phyloP scores from a whole-genome alignment of 2,113 vertebrate genomes.

The Delphinus delphis region DNA sequence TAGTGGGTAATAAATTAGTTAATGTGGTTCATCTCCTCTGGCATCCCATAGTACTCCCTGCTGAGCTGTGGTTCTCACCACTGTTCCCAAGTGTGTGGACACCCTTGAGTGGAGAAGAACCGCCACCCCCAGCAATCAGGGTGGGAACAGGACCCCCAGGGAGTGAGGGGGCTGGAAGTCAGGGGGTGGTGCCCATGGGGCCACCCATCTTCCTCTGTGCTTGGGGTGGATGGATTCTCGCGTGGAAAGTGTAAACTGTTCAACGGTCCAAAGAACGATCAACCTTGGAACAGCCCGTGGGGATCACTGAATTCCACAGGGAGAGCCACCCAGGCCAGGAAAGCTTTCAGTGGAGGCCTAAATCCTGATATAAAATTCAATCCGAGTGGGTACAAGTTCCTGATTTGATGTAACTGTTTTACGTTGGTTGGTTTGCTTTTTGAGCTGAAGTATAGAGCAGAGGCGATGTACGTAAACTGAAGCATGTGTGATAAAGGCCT shows the following conservation, averaged over 20 bases:
- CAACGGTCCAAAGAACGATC: background rate
- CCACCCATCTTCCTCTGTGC: background rate
- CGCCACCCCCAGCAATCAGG: background rate
- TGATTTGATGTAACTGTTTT: background rate
- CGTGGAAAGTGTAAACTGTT: background rate
- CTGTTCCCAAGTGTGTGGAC: background rate
- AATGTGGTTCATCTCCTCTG: background rate
- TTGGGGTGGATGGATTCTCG: background rate
- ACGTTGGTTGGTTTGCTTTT: background rate
- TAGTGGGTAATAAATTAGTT: background rate
- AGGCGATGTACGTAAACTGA: background rate
- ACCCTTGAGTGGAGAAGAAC: background rate
- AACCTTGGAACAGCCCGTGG: background rate
- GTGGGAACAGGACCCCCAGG: background rate
- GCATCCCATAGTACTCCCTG: background rate
- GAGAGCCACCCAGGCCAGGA: background rate
- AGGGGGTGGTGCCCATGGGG: rapidly evolving
- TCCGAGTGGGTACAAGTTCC: background rate
- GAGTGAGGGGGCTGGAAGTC: no score
- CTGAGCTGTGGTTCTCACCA: background rate
- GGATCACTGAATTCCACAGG: background rate
- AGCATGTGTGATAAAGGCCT: background rate
- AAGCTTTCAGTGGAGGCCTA: background rate
- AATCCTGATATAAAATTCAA: background rate
- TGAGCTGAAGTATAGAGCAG: background rate